These are phyloP conservation scores for Lamprotornis superbus DNA, from an alignment of 2,113 vertebrate species.

Conservation along the genomic window DNA sequence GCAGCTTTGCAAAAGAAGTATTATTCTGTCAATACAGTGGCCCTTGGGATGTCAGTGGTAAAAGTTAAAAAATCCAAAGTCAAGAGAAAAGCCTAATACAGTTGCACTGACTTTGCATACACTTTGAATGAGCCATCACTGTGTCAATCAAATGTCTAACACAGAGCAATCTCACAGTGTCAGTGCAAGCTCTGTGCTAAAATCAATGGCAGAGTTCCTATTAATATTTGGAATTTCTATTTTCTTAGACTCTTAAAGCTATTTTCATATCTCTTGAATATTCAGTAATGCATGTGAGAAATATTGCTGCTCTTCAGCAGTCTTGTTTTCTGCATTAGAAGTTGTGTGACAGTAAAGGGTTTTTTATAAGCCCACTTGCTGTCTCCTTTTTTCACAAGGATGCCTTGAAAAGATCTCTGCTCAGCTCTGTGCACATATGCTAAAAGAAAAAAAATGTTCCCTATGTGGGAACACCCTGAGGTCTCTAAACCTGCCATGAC, in stretches of 20 bases:
- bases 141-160: slow-evolving; percentile 74
- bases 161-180: slow-evolving; percentile 61
- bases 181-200: slow-evolving; percentile 55
- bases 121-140: slow-evolving; percentile 73
- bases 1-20: neutral
- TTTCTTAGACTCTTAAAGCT: slow-evolving; percentile 52
- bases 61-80: slow-evolving; percentile 66
- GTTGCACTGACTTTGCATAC: slow-evolving; percentile 64
- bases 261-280: slow-evolving; percentile 46
- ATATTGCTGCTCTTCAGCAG: slow-evolving; percentile 29
- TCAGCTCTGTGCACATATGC: neutral
- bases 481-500: neutral
- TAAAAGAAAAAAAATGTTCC: slow-evolving; percentile 6
- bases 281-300: slow-evolving; percentile 31
- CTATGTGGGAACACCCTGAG: neutral
- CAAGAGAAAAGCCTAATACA: slow-evolving; percentile 61
- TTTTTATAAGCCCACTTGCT: slow-evolving; percentile 49
- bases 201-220: slow-evolving; percentile 68
- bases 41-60: slow-evolving; percentile 68
- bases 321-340: slow-evolving; percentile 46
- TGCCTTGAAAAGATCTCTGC: slow-evolving; percentile 27
- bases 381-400: slow-evolving; percentile 24
- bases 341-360: slow-evolving; percentile 24
- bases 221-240: slow-evolving; percentile 65
- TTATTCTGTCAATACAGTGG: slow-evolving; percentile 53